A percentile compares a stretch with the other conserved stretches of the same genome.
These are phyloP conservation scores for Chirona hameri DNA, from an alignment of 2,888 invertebrate genomes.

Conservation along the genomic window DNA sequence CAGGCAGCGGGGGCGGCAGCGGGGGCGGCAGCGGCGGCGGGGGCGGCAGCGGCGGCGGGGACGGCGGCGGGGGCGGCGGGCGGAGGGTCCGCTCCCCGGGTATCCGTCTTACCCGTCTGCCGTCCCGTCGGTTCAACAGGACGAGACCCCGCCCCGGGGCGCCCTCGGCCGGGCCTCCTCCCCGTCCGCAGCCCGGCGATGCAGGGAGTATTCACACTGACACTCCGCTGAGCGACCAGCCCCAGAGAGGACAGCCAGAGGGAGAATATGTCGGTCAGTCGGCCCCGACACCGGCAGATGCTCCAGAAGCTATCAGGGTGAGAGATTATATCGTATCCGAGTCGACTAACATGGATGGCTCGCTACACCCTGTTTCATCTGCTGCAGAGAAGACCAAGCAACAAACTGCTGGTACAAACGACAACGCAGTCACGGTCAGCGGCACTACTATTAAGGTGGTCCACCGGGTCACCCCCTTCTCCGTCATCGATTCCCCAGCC, in stretches of 20 bases:
- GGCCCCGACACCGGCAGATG: no score
- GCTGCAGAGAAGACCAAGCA: neutral
- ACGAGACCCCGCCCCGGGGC: neutral
- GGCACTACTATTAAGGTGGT: neutral
- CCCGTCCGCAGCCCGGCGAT: no score
- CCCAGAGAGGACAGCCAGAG: neutral
- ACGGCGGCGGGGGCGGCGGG: conserved; percentile 33
- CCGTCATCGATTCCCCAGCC: neutral
- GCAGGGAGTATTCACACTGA: no score
- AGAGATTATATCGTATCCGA: no score
- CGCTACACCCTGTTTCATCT: neutral
- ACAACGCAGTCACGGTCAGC: neutral
- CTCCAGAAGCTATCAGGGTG: no score
- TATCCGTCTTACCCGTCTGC: conserved; percentile 25
- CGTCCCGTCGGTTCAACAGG: neutral
- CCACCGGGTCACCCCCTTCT: neutral
- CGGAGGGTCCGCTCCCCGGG: conserved; percentile 29
- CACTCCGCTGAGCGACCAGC: no score
- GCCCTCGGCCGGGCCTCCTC: neutral
- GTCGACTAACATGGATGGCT: no score
- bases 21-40: neutral
- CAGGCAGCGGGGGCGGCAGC: neutral
- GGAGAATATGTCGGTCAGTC: no score
- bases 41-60: conserved; percentile 30
- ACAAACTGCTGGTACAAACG: neutral